Percentiles rank a stretch among this genome's conserved stretches.
Evolutionary conservation across 2,113 vertebrate species (phyloP).

Genomic region (Stigmatopora argus): DNA sequence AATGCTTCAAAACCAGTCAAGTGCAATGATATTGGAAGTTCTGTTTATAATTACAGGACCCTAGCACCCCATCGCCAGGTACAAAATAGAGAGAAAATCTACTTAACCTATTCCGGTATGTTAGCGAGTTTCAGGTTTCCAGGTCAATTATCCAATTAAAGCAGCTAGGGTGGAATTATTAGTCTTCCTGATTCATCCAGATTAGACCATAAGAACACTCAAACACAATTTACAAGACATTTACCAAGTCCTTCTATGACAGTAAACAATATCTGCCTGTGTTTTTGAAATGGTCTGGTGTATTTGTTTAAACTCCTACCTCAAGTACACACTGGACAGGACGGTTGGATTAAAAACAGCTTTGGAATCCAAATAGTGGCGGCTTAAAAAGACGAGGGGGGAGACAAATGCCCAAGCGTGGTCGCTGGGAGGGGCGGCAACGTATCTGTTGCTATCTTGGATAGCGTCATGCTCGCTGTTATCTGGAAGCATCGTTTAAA

Average conservation of each 20-base stretch:
- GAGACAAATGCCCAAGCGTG: background rate
- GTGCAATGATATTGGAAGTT: too few species aligned
- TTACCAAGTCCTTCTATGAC: background rate
- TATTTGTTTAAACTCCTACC: slow-evolving; percentile 3
- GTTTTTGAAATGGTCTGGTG: background rate
- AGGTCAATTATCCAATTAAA: slow-evolving; percentile 32
- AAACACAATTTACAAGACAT: background rate
- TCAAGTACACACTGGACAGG: background rate
- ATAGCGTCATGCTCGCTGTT: background rate
- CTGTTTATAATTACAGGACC: too few species aligned
- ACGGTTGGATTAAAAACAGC: background rate
- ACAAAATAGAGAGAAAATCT: background rate
- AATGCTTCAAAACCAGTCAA: too few species aligned
- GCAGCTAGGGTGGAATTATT: slow-evolving; percentile 45
- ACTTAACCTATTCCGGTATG: background rate
- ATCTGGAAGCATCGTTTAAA: background rate
- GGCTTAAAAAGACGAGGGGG: background rate
- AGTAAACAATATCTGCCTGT: background rate
- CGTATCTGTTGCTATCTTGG: slow-evolving; percentile 3
- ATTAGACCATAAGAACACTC: background rate
- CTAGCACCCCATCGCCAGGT: too few species aligned
- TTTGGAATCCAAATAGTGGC: background rate
- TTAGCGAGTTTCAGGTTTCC: slow-evolving; percentile 20
- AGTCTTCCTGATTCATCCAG: background rate
- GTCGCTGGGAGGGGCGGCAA: background rate